Base-by-base conservation (phyloP, 2,113 vertebrate genomes). In the Cairina moschata region DNA sequence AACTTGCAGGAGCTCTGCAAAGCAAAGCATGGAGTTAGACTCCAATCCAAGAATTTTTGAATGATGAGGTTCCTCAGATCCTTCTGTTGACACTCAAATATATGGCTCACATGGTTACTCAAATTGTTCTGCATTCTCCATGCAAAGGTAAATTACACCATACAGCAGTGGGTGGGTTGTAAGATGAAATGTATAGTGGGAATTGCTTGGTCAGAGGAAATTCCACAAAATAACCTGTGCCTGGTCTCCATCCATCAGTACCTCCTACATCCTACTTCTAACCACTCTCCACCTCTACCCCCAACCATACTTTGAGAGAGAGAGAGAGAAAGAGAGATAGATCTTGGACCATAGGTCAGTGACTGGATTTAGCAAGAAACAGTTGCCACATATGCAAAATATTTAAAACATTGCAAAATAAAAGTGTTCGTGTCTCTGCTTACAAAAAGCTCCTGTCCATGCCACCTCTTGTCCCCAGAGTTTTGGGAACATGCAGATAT, bases 391-490 rank as follows among this genome's bases (percentile, higher is more conserved):
- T 21, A 34, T 8, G 16, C 13, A 69, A 87, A 83, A 22, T 7
- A 29, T 26, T 54, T 13, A 65, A 87, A 83, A 22, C 8, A 29
- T 23, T 54, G 62, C 2, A 2, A 56, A 59, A 50, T 13, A 11
- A 11, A 58, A 60, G 17, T 5, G 22, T 80, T 67, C 48, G 13
- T 48, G 31, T 50, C 67, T 86, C 34, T 81, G 73, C 83, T 65
- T 40, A 28, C 9, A 50, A 22, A 71, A 80, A 68, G 4, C 18
- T 3, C 28, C 5, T 3, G 3, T 31, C 26, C 0, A 0, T 54
- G 44, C 32, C 42, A 12, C 31, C 29, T 55, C n/a, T 95, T n/a
- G 10, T 25, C 31, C n/a, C 75, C 18, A 28, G 38, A 34, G 16
- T 8, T 11, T 12, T 32, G n/a, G 13, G 55, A 32, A 28, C 23